phyloP scores from a whole-genome alignment of 2,888 invertebrate genomes.

The Rotaria sp. region DNA sequence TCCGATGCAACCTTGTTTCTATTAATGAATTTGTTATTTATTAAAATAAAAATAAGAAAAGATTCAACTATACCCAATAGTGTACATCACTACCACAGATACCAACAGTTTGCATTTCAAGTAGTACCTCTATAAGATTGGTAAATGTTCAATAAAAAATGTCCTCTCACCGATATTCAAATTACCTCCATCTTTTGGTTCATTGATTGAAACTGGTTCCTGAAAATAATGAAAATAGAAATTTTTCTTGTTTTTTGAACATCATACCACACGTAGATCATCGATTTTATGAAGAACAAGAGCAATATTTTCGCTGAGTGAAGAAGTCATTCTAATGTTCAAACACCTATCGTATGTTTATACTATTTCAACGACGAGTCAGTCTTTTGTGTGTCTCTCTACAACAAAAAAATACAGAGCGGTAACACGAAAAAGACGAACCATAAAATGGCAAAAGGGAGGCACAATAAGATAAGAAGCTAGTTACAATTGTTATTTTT shows the following conservation, averaged over 20 bases:
- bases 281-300: conserved; percentile 20
- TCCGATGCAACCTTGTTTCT: conserved; percentile 69
- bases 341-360: neutral
- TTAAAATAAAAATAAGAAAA: neutral
- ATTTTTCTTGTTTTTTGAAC: neutral
- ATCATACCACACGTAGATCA: conserved; percentile 29
- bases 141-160: neutral
- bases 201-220: neutral
- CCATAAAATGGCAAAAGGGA: neutral
- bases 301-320: neutral
- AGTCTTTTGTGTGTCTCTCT: neutral
- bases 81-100: conserved; percentile 91
- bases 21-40: neutral
- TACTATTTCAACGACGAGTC: neutral
- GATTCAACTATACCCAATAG: conserved; percentile 63
- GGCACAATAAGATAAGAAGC: neutral
- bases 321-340: neutral
- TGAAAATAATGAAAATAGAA: neutral
- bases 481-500: neutral
- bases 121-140: conserved; percentile 67
- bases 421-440: neutral
- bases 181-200: conserved; percentile 26
- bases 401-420: neutral
- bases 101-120: conserved; percentile 84
- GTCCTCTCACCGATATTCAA: too few species aligned